A percentile compares a stretch with the other conserved stretches of the same genome.
These are phyloP conservation scores for Pammene aurita DNA, from an alignment of 2,888 invertebrate species.

Conservation along the genomic window DNA sequence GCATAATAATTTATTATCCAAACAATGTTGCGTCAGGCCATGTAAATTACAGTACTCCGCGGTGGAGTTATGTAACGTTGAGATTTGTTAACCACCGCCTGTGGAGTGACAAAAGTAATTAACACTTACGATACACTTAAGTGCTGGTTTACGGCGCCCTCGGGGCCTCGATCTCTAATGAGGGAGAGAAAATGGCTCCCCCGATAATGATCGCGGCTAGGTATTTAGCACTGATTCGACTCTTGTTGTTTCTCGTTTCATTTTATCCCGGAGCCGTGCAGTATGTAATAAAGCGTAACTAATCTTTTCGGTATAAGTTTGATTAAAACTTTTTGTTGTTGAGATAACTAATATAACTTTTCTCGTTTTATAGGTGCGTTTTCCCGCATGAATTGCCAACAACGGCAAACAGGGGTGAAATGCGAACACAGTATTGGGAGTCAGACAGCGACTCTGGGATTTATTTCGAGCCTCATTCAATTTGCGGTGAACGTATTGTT, in stretches of 20 bases:
- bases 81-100: slow-evolving; percentile 76
- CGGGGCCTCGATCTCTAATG: slow-evolving; percentile 62
- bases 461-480: slow-evolving; percentile 80
- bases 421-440: slow-evolving; percentile 70
- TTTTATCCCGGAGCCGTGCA: slow-evolving; percentile 11
- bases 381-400: slow-evolving; percentile 65
- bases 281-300: slow-evolving; percentile 23
- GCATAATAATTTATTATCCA: slow-evolving; percentile 77
- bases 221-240: slow-evolving; percentile 58
- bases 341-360: slow-evolving; percentile 31
- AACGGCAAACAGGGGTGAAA: slow-evolving; percentile 73
- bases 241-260: slow-evolving; percentile 46
- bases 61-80: slow-evolving; percentile 68
- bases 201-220: slow-evolving; percentile 64
- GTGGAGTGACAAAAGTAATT: slow-evolving; percentile 80
- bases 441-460: slow-evolving; percentile 77
- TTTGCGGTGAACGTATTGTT: slow-evolving; percentile 79
- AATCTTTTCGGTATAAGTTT: slow-evolving; percentile 25
- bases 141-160: slow-evolving; percentile 71
- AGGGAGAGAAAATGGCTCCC: slow-evolving; percentile 60
- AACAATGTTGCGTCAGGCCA: slow-evolving; percentile 74
- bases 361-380: slow-evolving; percentile 54
- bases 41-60: slow-evolving; percentile 74
- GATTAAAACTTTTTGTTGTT: slow-evolving; percentile 19
- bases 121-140: slow-evolving; percentile 78